phyloP scores from a whole-genome alignment of 1,140 invertebrate species.

The Colletes gigas region DNA sequence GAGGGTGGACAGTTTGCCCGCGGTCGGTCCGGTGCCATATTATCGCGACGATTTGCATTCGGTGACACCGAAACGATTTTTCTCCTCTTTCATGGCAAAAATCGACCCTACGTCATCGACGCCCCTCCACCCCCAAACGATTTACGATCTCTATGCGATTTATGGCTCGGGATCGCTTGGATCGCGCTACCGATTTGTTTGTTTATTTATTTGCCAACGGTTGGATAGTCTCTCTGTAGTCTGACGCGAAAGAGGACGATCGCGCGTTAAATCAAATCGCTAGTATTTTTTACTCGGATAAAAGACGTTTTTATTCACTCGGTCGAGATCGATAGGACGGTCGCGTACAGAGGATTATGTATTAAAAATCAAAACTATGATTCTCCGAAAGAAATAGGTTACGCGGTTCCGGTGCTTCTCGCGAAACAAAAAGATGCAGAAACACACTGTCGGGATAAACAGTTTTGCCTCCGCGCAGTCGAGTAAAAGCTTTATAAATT shows the following conservation, averaged over 20 bases:
- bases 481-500: background rate
- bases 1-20: background rate
- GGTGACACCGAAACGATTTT: constrained; percentile 22
- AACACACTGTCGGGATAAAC: background rate
- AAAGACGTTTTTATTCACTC: too few species aligned
- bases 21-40: constrained; percentile 14
- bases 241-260: too few species aligned
- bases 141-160: background rate
- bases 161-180: background rate
- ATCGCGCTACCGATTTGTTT: background rate
- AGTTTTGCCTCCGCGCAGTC: background rate
- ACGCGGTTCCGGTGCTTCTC: background rate
- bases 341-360: too few species aligned
- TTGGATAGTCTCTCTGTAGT: too few species aligned
- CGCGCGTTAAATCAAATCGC: too few species aligned
- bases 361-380: too few species aligned
- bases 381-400: too few species aligned
- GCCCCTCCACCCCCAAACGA: background rate
- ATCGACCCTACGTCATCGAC: background rate
- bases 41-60: constrained; percentile 34
- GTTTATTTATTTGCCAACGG: background rate
- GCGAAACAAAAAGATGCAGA: background rate
- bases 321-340: too few species aligned
- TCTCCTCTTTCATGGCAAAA: background rate
- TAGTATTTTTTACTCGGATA: too few species aligned